These are phyloP conservation scores for Hyperoplus immaculatus DNA, from an alignment of 2,797 vertebrate genomes.

Conservation along the genomic window DNA sequence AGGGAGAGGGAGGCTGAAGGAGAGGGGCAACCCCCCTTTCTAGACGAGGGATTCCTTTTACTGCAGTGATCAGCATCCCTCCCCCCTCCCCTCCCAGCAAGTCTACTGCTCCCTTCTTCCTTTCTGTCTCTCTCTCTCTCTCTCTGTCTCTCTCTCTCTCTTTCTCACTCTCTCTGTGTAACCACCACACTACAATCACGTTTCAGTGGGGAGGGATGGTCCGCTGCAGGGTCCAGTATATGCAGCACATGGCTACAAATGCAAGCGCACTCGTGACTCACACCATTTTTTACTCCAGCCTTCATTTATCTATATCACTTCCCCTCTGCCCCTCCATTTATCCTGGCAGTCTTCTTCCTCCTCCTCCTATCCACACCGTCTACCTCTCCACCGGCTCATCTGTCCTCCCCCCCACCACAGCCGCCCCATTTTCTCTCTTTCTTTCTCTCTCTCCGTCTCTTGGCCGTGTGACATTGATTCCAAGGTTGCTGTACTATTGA, in stretches of 20 bases:
- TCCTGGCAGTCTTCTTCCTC: constrained; percentile 44
- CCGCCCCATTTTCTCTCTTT: constrained; percentile 34
- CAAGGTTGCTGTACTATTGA: constrained; percentile 84
- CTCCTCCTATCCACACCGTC: constrained; percentile 15
- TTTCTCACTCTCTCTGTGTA: constrained; percentile 1
- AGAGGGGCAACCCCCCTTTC: constrained; percentile 84
- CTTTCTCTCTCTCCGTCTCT: constrained; percentile 43
- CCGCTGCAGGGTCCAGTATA: constrained; percentile 75
- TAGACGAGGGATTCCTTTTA: constrained; percentile 87
- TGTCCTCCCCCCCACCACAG: constrained; percentile 27
- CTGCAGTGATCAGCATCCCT: constrained; percentile 85
- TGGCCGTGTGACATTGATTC: constrained; percentile 80
- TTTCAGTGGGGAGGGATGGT: constrained; percentile 62
- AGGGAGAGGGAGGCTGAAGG: constrained; percentile 48
- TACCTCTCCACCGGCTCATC: constrained; percentile 2
- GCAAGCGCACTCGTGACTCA: constrained; percentile 57
- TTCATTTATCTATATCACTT: constrained; percentile 73
- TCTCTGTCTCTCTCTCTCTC: constrained; percentile 1
- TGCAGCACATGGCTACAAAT: constrained; percentile 74
- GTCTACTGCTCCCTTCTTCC: constrained; percentile 23
- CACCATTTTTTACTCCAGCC: constrained; percentile 71
- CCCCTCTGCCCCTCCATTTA: constrained; percentile 66
- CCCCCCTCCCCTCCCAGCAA: constrained; percentile 15
- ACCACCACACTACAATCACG: constrained; percentile 56
- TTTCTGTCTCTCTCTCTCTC: neutral